Base-by-base conservation (phyloP, 2,888 invertebrate species). In the Drosophila paranaensis region DNA sequence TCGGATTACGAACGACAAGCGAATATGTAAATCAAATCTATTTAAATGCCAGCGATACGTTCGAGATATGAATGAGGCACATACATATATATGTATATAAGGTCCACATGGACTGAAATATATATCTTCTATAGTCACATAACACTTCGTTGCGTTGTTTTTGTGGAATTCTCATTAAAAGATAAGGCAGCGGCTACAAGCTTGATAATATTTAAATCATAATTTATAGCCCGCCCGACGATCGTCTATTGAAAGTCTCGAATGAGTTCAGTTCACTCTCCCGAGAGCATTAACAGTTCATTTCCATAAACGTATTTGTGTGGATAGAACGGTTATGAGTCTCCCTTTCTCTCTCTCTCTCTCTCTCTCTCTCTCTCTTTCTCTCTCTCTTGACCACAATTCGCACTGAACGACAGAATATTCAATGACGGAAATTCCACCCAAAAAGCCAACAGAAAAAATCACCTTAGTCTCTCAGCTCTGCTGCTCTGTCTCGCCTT, bases 11-110 rank as follows among this genome's bases (percentile, higher is more conserved):
- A 62, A 70, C 57, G 46, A 27, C 51, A 25, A 46, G 53, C 69
- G 51, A 75, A 74, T 77, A 77, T 78, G 70, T 74, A 77, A 78
- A 77, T 77, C 58, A 61, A 54, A 70, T 72, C 40, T 60, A 63
- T 72, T 68, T 68, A 53, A 76, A 71, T 66, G 66, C 33, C 58
- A 35, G 43, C 63, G 66, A 74, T 71, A 45, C 37, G 61, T 53
- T 62, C 35, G 20, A 77, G 77, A 77, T 68, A 71, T 43, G 27
- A 48, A 30, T 27, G 27, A n/a, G 6, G 30, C n/a, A 33, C 11
- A 20, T 13, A 14, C 8, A 35, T 6, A 33, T n/a, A n/a, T n/a
- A n/a, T n/a, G 2, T 13, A 20, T 14, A 51, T 6, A 2, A 3
- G 3, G 33, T 33, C 10, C 33, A 2, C 8, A 46, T 27, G 27